Percentiles rank a stretch among this genome's conserved stretches.
phyloP scores from a whole-genome alignment of 2,113 vertebrate species.

The Holacanthus passer region DNA sequence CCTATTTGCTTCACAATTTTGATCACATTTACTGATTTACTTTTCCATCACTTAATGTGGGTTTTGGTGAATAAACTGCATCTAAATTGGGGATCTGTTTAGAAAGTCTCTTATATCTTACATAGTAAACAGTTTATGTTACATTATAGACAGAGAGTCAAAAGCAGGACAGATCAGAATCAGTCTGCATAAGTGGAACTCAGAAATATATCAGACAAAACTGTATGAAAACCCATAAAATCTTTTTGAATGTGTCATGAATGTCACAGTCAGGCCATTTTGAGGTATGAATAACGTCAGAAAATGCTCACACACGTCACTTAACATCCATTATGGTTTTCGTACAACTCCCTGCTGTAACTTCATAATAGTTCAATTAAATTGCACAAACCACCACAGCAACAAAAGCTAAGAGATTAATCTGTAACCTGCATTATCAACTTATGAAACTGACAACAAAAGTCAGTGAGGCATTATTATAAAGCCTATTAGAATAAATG shows the following conservation, averaged over 20 bases:
- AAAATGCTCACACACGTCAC: not conserved
- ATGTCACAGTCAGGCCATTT: slow-evolving; percentile 3
- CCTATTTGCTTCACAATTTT: not conserved
- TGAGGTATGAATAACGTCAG: not conserved
- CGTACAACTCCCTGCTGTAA: not conserved
- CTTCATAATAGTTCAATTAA: not conserved
- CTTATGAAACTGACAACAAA: not conserved
- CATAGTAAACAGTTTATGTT: not conserved
- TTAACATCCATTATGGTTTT: not conserved
- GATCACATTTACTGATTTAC: not conserved
- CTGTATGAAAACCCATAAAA: not conserved
- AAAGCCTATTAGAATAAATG: not conserved
- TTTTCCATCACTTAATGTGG: not conserved
- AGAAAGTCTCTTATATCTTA: not conserved
- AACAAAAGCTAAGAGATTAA: not conserved
- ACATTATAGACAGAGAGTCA: not conserved
- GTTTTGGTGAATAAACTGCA: not conserved
- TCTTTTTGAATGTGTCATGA: not conserved
- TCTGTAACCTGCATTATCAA: slow-evolving; percentile 3
- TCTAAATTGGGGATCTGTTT: not conserved
- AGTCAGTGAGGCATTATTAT: not conserved
- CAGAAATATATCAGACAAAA: not conserved
- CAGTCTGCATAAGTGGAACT: not conserved
- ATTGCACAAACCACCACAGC: not conserved
- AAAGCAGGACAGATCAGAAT: not conserved